phyloP scores from a whole-genome alignment of 2,888 invertebrate genomes.

The Balanococcus diminutus region DNA sequence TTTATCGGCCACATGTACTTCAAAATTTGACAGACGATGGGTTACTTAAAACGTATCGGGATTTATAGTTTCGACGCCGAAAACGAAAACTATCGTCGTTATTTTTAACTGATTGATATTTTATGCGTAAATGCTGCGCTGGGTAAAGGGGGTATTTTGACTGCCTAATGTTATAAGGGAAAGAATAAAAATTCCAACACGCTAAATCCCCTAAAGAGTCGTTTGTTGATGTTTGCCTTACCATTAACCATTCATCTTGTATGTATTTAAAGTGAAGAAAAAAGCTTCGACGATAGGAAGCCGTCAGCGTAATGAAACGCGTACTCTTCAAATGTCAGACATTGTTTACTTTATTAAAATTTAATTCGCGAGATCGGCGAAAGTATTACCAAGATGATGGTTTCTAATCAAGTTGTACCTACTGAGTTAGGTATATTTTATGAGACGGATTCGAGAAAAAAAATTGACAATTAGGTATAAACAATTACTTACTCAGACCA shows the following conservation, averaged over 20 bases:
- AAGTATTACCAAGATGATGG: background rate
- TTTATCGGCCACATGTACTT: too few species aligned
- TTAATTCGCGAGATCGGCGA: background rate
- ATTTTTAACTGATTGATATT: conserved; percentile 1
- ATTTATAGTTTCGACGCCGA: background rate
- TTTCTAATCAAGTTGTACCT: too few species aligned
- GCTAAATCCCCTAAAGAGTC: background rate
- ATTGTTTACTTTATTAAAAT: conserved; percentile 8
- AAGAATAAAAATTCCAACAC: background rate
- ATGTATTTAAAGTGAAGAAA: background rate
- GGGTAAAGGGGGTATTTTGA: background rate
- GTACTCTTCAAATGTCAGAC: background rate
- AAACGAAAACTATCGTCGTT: background rate
- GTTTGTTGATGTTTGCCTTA: background rate
- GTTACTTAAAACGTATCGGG: background rate
- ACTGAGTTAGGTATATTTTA: too few species aligned
- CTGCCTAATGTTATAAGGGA: background rate
- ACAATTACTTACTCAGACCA: too few species aligned
- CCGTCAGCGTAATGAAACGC: background rate
- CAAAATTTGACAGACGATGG: background rate
- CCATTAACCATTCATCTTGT: conserved; percentile 8
- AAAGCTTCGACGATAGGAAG: background rate
- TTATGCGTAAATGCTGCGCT: background rate
- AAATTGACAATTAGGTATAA: too few species aligned
- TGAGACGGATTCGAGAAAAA: too few species aligned